Conservation (phyloP, 2,797 vertebrate genomes). For the Mus spretus region DNA sequence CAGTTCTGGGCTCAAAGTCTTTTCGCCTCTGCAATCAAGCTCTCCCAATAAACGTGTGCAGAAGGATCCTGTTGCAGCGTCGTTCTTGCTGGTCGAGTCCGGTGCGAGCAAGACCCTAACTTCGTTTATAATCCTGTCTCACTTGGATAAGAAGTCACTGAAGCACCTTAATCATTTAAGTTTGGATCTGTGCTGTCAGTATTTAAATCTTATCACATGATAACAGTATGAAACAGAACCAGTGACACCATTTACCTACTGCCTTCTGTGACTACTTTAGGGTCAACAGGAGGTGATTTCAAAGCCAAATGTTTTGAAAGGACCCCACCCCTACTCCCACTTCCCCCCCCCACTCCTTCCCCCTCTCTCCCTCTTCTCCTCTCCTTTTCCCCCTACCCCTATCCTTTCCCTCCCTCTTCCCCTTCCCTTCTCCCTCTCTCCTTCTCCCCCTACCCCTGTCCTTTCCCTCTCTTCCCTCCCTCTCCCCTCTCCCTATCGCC, state of each 20-base stretch:
- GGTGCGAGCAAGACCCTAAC: too few species aligned
- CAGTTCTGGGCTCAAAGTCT: too few species aligned
- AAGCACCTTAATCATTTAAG: constrained; percentile 43
- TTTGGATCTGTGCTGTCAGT: constrained; percentile 36
- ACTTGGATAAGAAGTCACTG: neutral
- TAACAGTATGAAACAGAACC: constrained; percentile 35
- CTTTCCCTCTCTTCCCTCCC: too few species aligned
- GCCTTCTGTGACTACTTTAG: constrained; percentile 21
- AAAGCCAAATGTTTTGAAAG: constrained; percentile 36
- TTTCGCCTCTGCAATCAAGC: too few species aligned
- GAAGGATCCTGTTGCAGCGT: too few species aligned
- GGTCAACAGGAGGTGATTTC: neutral
- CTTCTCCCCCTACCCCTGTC: too few species aligned
- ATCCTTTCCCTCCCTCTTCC: neutral
- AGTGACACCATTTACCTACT: neutral
- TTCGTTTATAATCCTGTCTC: constrained; percentile 29
- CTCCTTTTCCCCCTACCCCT: rapidly evolving
- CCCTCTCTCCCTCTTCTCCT: neutral
- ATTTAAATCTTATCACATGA: constrained; percentile 53
- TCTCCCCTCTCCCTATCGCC: too few species aligned
- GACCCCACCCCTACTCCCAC: neutral
- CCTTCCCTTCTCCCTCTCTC: neutral
- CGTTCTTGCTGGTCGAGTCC: too few species aligned
- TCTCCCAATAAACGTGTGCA: too few species aligned
- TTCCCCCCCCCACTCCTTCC: too few species aligned